Base-by-base conservation (phyloP, 1,140 invertebrate species). In the Octopus sinensis region DNA sequence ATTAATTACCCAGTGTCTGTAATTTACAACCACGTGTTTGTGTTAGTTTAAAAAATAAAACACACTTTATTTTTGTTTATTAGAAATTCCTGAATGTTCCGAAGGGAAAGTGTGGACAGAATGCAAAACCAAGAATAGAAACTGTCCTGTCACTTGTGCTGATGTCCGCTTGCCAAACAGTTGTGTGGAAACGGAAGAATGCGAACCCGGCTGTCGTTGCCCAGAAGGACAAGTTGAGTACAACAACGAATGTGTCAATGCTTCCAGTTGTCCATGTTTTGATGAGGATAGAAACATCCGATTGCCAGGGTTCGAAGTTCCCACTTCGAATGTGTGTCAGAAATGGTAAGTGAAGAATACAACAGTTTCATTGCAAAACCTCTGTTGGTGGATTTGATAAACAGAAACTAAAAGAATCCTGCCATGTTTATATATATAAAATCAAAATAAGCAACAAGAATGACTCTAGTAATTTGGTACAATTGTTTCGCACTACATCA, bases 141-240 rank as follows among this genome's bases (percentile, higher is more conserved):
- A 23, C 43, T 82, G 82, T 54, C 82, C 82, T 4, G 52, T 53
- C 5, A 82, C 82, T 4, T 82, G 82, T 71, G 62, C 17, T 17
- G 82, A 43, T 52, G 23, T 80, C 1, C 62, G 79, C 54, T 80
- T 80, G 52, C 68, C 68, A 73, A 53, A 53, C 9, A 80, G 53
- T 4, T 82, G 82, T 43, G 53, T 78, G 9, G 82, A 82, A 78
- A 30, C 71, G 4, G 82, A 82, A 17, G 82, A 82, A n/a, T 82
- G 82, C 53, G 13, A 71, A 78, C 71, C 76, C 4, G 79, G 73
- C 4, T 82, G 82, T 78, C 53, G 71, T 13, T 82, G 82, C 43
- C 75, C 75, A 5, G 79, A 76, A 53, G 82, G 82, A 53, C n/a
- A 68, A 62, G 79, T 82, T 1, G 79, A 82, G 17, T 79, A 80